These are phyloP conservation scores for Palythoa caribaeorum DNA, from an alignment of 92 coral and sea anemone species.

Conservation along the genomic window DNA sequence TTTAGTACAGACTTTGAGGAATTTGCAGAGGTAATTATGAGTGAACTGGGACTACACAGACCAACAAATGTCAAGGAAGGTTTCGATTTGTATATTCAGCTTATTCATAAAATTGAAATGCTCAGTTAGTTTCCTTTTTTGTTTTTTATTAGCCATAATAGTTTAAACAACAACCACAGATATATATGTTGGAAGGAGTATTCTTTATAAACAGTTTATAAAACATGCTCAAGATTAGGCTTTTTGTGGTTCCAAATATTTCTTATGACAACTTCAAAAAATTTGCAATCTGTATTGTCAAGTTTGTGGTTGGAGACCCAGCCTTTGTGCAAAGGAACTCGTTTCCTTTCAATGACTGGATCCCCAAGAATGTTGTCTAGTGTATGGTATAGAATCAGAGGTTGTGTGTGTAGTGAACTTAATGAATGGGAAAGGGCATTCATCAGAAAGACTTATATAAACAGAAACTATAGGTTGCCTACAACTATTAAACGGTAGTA, in stretches of 20 bases:
- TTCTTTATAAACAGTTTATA: not conserved
- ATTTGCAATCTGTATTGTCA: too few species aligned
- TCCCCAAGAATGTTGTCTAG: not conserved
- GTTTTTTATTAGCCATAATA: not conserved
- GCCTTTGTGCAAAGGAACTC: not conserved
- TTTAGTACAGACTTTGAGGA: constrained; percentile 54
- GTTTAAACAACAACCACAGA: not conserved
- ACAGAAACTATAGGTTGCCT: not conserved
- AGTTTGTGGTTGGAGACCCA: too few species aligned
- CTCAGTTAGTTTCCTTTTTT: not conserved
- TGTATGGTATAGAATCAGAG: not conserved
- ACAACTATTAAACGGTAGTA: not conserved
- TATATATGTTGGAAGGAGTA: too few species aligned
- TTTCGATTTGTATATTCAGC: constrained; percentile 29
- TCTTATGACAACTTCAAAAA: too few species aligned
- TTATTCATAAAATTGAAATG: not conserved
- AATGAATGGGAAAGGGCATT: not conserved
- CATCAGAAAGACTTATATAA: not conserved
- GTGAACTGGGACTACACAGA: constrained; percentile 41
- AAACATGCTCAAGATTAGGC: too few species aligned
- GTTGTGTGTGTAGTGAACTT: not conserved
- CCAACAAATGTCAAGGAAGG: constrained; percentile 46
- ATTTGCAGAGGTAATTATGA: constrained; percentile 44
- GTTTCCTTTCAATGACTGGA: not conserved
- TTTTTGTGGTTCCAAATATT: too few species aligned